A percentile compares a stretch with the other conserved stretches of the same genome.
These are phyloP conservation scores for Drosophila acutilabella DNA, from an alignment of 2,888 invertebrate species.

Conservation along the genomic window DNA sequence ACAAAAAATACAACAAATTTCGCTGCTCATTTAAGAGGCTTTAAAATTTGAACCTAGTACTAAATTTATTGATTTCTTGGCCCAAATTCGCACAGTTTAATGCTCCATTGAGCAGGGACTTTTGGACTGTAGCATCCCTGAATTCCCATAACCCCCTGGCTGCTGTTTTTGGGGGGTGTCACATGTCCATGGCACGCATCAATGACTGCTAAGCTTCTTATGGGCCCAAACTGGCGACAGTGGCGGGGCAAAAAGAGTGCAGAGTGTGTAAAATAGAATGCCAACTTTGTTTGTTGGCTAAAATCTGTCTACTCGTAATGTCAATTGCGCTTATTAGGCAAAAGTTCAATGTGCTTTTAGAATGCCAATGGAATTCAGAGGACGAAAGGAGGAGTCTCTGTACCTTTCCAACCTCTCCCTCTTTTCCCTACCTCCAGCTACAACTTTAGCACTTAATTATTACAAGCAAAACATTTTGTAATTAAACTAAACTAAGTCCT, in stretches of 20 bases:
- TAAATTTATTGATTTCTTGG: constrained; percentile 60
- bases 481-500: background rate
- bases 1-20: constrained; percentile 36
- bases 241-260: background rate
- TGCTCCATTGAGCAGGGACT: constrained; percentile 55
- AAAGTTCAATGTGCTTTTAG: constrained; percentile 66
- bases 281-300: constrained; percentile 35
- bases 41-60: constrained; percentile 34
- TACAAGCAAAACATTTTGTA: constrained; percentile 1
- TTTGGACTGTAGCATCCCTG: constrained; percentile 10
- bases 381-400: constrained; percentile 35
- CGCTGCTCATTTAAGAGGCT: constrained; percentile 30
- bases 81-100: constrained; percentile 63
- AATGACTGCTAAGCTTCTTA: constrained; percentile 41
- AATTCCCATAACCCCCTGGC: constrained; percentile 7
- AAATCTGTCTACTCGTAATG: constrained; percentile 58
- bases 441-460: constrained; percentile 20
- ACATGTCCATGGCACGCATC: constrained; percentile 53
- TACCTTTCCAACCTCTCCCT: background rate
- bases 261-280: constrained; percentile 2
- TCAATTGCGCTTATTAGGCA: constrained; percentile 74
- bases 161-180: constrained; percentile 15
- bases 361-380: constrained; percentile 17
- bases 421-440: constrained; percentile 10
- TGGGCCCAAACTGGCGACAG: background rate